Conservation (phyloP, 1,140 invertebrate species). For the Caenorhabditis briggsae region DNA sequence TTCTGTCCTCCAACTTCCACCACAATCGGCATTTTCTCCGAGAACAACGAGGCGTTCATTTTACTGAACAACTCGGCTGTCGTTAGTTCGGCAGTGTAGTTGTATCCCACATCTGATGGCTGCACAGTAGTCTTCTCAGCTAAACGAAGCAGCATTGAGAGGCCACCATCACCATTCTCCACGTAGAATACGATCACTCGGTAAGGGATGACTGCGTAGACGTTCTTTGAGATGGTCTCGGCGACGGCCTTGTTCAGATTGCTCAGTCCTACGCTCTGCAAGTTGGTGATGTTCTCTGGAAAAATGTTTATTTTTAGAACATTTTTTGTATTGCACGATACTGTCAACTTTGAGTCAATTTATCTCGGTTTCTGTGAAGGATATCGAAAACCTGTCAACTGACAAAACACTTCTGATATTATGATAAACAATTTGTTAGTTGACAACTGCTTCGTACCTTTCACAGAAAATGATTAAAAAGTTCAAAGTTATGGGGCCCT, state of each 20-base stretch:
- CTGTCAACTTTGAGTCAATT: no score
- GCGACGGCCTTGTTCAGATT: slow-evolving; percentile 30
- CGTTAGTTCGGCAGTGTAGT: slow-evolving; percentile 39
- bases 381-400: no score
- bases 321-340: not conserved
- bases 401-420: no score
- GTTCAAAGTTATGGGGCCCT: no score
- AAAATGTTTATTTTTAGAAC: not conserved
- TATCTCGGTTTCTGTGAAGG: no score
- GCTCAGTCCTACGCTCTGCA: not conserved
- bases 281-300: slow-evolving; percentile 21
- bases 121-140: slow-evolving; percentile 12
- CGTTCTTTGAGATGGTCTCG: not conserved
- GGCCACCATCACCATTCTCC: not conserved
- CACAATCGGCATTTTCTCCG: slow-evolving; percentile 36
- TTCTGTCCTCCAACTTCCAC: slow-evolving; percentile 9
- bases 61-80: slow-evolving; percentile 6
- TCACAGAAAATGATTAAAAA: no score
- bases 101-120: not conserved
- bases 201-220: not conserved
- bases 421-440: no score
- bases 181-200: slow-evolving; percentile 13
- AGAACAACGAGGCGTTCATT: not conserved
- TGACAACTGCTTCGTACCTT: no score
- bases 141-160: slow-evolving; percentile 29